Base-by-base conservation (phyloP, 2,888 invertebrate genomes). In the Embidobia sp. region DNA sequence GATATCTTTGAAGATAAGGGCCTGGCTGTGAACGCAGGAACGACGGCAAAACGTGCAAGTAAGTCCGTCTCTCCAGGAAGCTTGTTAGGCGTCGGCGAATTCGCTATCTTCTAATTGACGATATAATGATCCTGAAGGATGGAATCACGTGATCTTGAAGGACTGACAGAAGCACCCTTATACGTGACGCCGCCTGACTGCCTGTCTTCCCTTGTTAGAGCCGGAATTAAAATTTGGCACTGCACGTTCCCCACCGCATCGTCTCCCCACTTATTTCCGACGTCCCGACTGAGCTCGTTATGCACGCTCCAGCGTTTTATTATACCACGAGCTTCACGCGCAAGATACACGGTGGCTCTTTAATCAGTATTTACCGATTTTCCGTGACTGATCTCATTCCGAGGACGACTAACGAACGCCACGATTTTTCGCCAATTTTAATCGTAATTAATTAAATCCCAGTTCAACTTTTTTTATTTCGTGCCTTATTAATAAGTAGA, bases 51-150 rank as follows among this genome's bases (percentile, higher is more conserved):
- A 82, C 80, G 83, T 81, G 79, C 80, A 84, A 83, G 82, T 82
- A 84, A 83, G 82, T 83, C 84, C 83, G 84, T 84, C 85, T 84
- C 85, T 85, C 83, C 87, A 86, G 88, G 88, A 89, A 88, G 89
- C 89, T 89, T 89, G 89, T 89, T 89, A 89, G 87, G 86, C 88
- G 87, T 86, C 84, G 86, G 85, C 83, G 83, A 83, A 84, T 85
- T 87, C 85, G 85, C 87, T 84, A 87, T 88, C 88, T 89, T 88
- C 89, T 89, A 89, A 89, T 89, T 89, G 89, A 89, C 88, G 88
- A 89, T 89, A 89, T 89, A 89, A 89, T 89, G 89, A 89, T 89
- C 88, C 86, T 88, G 87, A 88, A 88, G 89, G 88, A 89, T 89
- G 85, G 85, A 88, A 87, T 85, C 86, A 84, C 80, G 79, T 83